phyloP scores from a whole-genome alignment of 2,888 invertebrate genomes.

The Nomada fabriciana region DNA sequence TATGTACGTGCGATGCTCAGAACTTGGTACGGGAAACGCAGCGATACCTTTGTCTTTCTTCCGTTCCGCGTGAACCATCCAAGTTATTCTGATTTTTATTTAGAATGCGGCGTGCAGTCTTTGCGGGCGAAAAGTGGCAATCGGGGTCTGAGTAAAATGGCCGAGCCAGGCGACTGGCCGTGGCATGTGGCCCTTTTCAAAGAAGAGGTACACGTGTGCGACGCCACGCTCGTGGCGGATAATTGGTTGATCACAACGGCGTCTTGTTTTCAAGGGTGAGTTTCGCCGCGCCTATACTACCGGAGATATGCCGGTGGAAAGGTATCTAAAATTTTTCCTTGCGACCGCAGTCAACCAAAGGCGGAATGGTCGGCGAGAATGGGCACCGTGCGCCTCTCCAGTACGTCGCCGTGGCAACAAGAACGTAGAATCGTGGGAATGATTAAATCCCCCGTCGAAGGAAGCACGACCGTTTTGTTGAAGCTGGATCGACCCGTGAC shows the following conservation, averaged over 20 bases:
- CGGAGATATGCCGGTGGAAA: neutral
- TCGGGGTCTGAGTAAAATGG: conserved; percentile 89
- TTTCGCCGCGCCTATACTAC: conserved; percentile 4
- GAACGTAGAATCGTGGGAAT: conserved; percentile 93
- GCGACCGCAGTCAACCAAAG: conserved; percentile 89
- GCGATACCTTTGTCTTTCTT: neutral
- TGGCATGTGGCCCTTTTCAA: conserved; percentile 94
- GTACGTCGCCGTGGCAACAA: conserved; percentile 95
- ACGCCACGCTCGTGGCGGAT: conserved; percentile 92
- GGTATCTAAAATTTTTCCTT: neutral
- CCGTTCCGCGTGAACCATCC: neutral
- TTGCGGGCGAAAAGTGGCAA: conserved; percentile 84
- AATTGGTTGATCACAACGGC: conserved; percentile 95
- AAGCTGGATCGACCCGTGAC: conserved; percentile 91
- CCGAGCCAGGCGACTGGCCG: conserved; percentile 95
- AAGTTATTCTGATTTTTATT: conserved; percentile 20
- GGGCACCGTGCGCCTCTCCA: conserved; percentile 91
- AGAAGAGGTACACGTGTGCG: conserved; percentile 94
- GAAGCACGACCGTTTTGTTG: conserved; percentile 92
- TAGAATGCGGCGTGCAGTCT: conserved; percentile 90
- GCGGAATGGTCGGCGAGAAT: conserved; percentile 94
- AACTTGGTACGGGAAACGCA: conserved; percentile 87
- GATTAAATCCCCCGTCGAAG: conserved; percentile 95
- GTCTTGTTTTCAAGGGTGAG: conserved; percentile 91
- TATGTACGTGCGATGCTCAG: conserved; percentile 91